Conservation (phyloP, 37 sponge, comb jelly and placozoan genomes). For the Spongilla lacustris region DNA sequence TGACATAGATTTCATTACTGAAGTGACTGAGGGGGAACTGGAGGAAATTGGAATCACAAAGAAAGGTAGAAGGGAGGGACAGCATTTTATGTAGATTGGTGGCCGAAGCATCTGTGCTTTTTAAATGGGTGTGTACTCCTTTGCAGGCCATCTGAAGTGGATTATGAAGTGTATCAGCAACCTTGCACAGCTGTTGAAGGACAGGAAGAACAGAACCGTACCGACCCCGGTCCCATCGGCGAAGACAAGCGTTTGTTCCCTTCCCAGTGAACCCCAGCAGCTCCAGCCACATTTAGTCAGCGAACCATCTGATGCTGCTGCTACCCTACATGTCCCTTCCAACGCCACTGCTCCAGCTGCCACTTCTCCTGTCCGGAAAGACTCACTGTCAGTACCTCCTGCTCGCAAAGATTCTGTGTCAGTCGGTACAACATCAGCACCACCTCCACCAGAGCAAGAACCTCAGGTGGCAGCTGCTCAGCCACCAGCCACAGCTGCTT, state of each 20-base stretch:
- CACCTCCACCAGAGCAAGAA: neutral
- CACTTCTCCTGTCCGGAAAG: neutral
- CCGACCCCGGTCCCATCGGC: neutral
- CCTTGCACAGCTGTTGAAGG: constrained; percentile 16
- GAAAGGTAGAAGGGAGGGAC: constrained; percentile 32
- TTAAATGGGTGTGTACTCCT: too few species aligned
- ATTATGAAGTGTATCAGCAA: constrained; percentile 56
- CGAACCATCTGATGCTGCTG: neutral
- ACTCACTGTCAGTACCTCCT: neutral
- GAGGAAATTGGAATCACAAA: constrained; percentile 84
- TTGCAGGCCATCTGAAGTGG: constrained; percentile 64
- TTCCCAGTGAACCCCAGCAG: neutral
- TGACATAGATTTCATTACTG: constrained; percentile 91
- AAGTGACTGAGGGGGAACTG: constrained; percentile 78
- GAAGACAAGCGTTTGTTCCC: neutral
- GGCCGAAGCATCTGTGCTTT: neutral
- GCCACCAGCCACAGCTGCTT: neutral
- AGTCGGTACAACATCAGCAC: neutral
- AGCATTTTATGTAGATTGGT: neutral
- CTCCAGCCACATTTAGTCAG: neutral
- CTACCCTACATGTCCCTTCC: too few species aligned
- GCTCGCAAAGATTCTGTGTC: neutral
- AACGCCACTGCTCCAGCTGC: neutral
- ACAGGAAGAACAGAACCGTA: neutral
- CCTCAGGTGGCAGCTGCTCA: neutral